Evolutionary conservation across 1,140 invertebrate species (phyloP), one percentile per base, ranked within the genome.

Genomic region (Lysiphlebus fabarum): DNA sequence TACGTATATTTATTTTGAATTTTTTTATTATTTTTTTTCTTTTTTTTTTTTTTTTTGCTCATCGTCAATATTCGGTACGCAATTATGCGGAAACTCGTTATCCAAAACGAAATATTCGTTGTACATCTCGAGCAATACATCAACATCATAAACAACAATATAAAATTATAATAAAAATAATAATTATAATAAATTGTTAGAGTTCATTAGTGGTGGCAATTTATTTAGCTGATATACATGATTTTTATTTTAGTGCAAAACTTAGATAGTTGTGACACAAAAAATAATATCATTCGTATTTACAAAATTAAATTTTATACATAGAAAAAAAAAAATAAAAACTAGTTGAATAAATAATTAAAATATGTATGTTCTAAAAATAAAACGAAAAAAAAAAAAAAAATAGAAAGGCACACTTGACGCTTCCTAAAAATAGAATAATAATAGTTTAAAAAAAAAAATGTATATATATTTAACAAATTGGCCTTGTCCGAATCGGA

Each of bases 201-300:
- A 71, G 66, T 71, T 74, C 70, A 73, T 74, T 73, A 71, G 61
- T 63, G 66, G 71, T 69, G 64, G 62, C 56, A 58, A 61, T 66
- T 74, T 57, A 37, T 17, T 11, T 33, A 70, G 68, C 67, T 63
- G n/a, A n/a, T n/a, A 66, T 45, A 43, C 12, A 10, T 53, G 7
- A 34, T 11, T 33, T 53, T 41, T n/a, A 38, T 43, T 63, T 54
- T 51, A 53, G 61, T 36, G 4, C 33, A 26, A n/a, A n/a, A n/a
- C 12, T 9, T 26, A 1, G 6, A 48, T 9, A 17, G 45, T 47
- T n/a, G 43, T 44, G 43, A n/a, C n/a, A n/a, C n/a, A n/a, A n/a
- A n/a, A n/a, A n/a, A n/a, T n/a, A n/a, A n/a, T n/a, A n/a, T n/a
- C n/a, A n/a, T n/a, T n/a, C n/a, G n/a, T n/a, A n/a, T n/a, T n/a